Conservation (phyloP, 2,797 vertebrate species). For the Nannoperca australis region DNA sequence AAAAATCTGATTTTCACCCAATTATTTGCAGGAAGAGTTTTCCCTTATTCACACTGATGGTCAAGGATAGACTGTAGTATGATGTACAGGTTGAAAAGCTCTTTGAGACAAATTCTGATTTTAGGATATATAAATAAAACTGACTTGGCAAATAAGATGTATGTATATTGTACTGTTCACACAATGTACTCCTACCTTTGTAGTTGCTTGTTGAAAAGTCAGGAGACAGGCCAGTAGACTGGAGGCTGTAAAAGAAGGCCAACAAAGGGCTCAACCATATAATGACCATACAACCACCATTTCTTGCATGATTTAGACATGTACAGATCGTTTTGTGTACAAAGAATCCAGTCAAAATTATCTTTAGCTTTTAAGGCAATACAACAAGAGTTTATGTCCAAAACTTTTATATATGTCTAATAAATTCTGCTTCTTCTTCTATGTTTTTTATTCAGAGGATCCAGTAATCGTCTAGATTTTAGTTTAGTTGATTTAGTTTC, state of each 20-base stretch:
- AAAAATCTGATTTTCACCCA: no score
- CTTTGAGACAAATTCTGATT: no score
- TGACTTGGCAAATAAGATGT: neutral
- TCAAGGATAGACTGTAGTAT: no score
- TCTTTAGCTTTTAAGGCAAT: neutral
- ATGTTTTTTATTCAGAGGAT: neutral
- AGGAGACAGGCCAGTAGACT: neutral
- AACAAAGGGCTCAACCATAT: neutral
- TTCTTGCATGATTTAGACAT: neutral
- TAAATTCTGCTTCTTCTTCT: no score
- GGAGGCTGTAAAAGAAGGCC: neutral
- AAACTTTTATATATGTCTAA: neutral
- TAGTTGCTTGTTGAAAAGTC: neutral
- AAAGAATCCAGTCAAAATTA: neutral
- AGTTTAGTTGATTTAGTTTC: neutral
- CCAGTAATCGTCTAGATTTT: neutral
- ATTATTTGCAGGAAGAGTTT: no score
- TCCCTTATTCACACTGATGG: no score
- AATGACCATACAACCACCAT: neutral
- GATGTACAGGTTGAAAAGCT: no score
- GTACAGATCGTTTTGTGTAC: neutral
- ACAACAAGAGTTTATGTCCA: neutral
- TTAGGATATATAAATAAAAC: neutral
- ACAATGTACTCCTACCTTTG: slow-evolving; percentile 17
- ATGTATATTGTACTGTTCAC: neutral